Conservation (phyloP, 2,888 invertebrate genomes). For the Xiphydria camelus region DNA sequence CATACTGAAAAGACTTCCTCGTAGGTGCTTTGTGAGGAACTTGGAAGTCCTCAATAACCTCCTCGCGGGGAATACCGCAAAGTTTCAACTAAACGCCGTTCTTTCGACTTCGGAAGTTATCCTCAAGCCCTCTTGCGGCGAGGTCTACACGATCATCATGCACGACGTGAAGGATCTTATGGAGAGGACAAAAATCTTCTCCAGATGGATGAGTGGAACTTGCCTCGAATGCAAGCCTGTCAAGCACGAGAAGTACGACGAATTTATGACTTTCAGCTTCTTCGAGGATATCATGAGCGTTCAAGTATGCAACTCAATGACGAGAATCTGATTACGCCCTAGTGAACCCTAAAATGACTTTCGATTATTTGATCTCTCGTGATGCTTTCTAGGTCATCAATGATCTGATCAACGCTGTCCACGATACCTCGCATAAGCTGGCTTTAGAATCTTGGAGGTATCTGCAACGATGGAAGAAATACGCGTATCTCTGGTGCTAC, state of each 20-base stretch:
- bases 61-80: slow-evolving; percentile 62
- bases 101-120: slow-evolving; percentile 76
- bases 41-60: slow-evolving; percentile 69
- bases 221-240: slow-evolving; percentile 75
- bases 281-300: slow-evolving; percentile 73
- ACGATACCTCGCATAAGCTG: slow-evolving; percentile 68
- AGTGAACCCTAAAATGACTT: too few relatives aligned
- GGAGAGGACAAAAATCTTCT: slow-evolving; percentile 74
- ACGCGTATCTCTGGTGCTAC: slow-evolving; percentile 74
- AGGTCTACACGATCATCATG: slow-evolving; percentile 77
- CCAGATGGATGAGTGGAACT: slow-evolving; percentile 84
- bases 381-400: slow-evolving; percentile 63
- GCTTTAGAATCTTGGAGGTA: slow-evolving; percentile 69
- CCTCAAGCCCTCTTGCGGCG: slow-evolving; percentile 73
- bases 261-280: slow-evolving; percentile 72
- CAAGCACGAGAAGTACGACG: slow-evolving; percentile 63
- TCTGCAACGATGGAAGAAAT: slow-evolving; percentile 73
- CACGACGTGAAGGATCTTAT: slow-evolving; percentile 77
- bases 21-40: slow-evolving; percentile 61
- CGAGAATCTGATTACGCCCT: too few relatives aligned
- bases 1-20: not conserved
- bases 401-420: slow-evolving; percentile 68
- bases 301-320: slow-evolving; percentile 62
- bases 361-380: too few relatives aligned
- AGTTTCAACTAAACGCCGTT: slow-evolving; percentile 81